phyloP scores from a whole-genome alignment of 2,797 vertebrate genomes.

The Halcyon chelicuti region DNA sequence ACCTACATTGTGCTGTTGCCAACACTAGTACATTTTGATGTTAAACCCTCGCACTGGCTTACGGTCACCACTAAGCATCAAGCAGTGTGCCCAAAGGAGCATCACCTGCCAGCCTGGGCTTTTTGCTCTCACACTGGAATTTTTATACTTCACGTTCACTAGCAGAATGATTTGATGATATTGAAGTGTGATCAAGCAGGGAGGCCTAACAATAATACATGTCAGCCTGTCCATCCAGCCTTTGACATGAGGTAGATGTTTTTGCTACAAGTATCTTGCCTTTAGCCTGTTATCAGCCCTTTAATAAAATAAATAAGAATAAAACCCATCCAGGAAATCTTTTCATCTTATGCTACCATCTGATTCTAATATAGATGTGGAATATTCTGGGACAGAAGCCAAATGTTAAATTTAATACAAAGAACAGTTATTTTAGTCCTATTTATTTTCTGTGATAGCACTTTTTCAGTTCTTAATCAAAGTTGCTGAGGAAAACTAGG shows the following conservation, averaged over 20 bases:
- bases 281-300: constrained; percentile 49
- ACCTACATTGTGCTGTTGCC: not conserved
- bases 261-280: constrained; percentile 36
- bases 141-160: not conserved
- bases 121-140: not conserved
- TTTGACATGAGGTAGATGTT: constrained; percentile 32
- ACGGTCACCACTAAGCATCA: not conserved
- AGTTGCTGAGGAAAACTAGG: not conserved
- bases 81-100: not conserved
- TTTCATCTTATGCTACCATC: constrained; percentile 51
- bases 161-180: not conserved
- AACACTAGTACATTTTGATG: not conserved
- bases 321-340: constrained; percentile 57
- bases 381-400: constrained; percentile 55
- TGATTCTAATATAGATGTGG: constrained; percentile 52
- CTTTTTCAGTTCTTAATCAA: constrained; percentile 32
- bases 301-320: constrained; percentile 47
- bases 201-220: constrained; percentile 14
- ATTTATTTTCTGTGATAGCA: constrained; percentile 45
- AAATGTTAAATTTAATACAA: constrained; percentile 60
- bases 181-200: constrained; percentile 1
- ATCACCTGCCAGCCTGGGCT: not conserved
- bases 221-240: constrained; percentile 5
- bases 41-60: not conserved
- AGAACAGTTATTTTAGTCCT: constrained; percentile 42